Base-by-base conservation (phyloP, 2,797 vertebrate species). In the Cossypha niveicapilla region DNA sequence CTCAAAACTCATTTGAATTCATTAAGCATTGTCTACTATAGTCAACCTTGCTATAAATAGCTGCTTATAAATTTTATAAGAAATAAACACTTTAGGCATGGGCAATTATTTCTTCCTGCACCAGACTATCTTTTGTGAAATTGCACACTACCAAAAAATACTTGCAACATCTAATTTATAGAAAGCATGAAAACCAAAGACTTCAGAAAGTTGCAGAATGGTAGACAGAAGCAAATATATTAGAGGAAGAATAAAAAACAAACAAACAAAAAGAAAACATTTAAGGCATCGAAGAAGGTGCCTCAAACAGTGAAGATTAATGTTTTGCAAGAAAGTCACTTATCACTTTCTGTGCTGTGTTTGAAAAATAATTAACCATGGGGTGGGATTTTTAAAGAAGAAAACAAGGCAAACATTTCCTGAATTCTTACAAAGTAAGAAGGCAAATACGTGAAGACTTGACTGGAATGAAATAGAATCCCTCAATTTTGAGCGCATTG, bases 1-100 rank as follows among this genome's bases (percentile, higher is more conserved):
- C 84, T 88, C 78, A 78, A 86, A 90, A 89, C 88, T 92, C 73
- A 84, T 82, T 32, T 91, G 71, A 95, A 94, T 93, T 95, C 91
- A 94, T 96, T 93, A 90, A 85, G 48, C 37, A 86, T 76, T 91
- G 77, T 68, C 75, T 76, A 65, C 44, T 77, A 24, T 23, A 89
- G 57, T 87, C 72, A 79, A 87, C 65, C 62, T 92, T 86, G 74
- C 76, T 86, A 85, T 11, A 94, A 77, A 81, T 45, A 94, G 56
- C 61, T 76, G 37, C 60, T 92, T 92, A 95, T 85, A 95, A 93
- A 92, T 35, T 56, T 90, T 95, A 56, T 86, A 87, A 94, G 45
- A 93, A 91, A 84, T 67, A 93, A 91, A 94, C 61, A 80, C 54
- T 93, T 95, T 18, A 75, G 67, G 65, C 51, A 78, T 4, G 18